phyloP scores from a whole-genome alignment of 2,113 vertebrate species.

The Xiphophorus couchianus region DNA sequence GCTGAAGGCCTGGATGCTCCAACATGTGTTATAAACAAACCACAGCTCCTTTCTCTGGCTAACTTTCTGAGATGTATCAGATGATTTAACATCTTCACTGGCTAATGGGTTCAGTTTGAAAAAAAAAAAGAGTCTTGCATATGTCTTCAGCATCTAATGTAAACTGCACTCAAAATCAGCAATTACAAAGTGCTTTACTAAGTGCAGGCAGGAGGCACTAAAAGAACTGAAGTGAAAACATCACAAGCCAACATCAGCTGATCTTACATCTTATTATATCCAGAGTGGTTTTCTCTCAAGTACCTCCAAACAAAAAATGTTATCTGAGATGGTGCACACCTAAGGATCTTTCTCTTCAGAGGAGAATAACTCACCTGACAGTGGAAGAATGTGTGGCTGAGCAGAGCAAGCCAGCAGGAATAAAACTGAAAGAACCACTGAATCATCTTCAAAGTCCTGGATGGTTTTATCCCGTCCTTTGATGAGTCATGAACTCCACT shows the following conservation, averaged over 20 bases:
- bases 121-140: background rate
- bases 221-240: constrained; percentile 11
- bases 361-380: background rate
- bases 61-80: background rate
- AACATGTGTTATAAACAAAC: background rate
- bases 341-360: background rate
- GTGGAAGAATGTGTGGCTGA: background rate
- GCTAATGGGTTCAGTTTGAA: constrained; percentile 2
- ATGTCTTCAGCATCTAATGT: background rate
- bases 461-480: background rate
- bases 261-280: background rate
- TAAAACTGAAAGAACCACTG: background rate
- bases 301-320: constrained; percentile 1
- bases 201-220: constrained; percentile 5
- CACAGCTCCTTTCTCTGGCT: background rate
- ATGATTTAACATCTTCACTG: background rate
- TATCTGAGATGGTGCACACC: background rate
- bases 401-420: background rate
- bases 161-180: constrained; percentile 2
- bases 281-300: constrained; percentile 1
- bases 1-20: background rate
- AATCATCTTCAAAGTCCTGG: background rate
- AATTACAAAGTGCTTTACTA: constrained; percentile 3
- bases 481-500: background rate
- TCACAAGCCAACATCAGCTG: background rate